Base-by-base conservation (phyloP, 2,888 invertebrate genomes). In the Gymnocheta viridis region DNA sequence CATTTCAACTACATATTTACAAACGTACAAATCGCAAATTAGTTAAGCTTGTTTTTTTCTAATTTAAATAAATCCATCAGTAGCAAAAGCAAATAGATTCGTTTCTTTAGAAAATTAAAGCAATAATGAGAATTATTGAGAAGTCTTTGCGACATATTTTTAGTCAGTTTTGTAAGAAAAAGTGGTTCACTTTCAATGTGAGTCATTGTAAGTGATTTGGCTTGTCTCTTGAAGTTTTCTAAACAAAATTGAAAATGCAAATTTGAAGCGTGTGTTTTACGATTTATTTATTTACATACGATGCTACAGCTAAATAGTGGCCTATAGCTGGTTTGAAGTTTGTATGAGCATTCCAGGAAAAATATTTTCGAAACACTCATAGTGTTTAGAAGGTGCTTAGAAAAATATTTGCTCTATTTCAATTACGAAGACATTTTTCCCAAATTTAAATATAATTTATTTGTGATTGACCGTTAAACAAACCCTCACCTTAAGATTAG, bases 61-160 rank as follows among this genome's bases (percentile, higher is more conserved):
- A n/a, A 66, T 32, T 29, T 49, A 22, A 60, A 60, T 35, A 44
- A 24, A 49, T 38, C 27, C 29, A 22, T 22, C n/a, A 54, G 32
- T 64, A 38, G 58, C 38, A 14, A 4, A 27, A 44, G 47, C 35
- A 19, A n/a, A 47, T 74, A 10, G 22, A 27, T 19, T 56, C 41
- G 41, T 64, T 82, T 82, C 78, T 74, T 9, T 49, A 64, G 67
- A 82, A 80, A 79, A 82, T 82, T 82, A 82, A 62, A 79, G 2
- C 76, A 47, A 54, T 67, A 79, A 62, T 79, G 82, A 76, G 72
- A 82, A 82, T 82, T 82, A 76, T n/a, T 51, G 54, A 70, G 82
- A 82, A 85, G 54, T 60, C 19, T 64, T 38, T 51, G 7, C n/a
- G 2, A 38, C 35, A 14, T 4, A 14, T 32, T 32, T 10, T 32